Evolutionary conservation across 2,888 invertebrate genomes (phyloP), one percentile per base, ranked within the genome.

Genomic region (Ennomos fuscantarius): DNA sequence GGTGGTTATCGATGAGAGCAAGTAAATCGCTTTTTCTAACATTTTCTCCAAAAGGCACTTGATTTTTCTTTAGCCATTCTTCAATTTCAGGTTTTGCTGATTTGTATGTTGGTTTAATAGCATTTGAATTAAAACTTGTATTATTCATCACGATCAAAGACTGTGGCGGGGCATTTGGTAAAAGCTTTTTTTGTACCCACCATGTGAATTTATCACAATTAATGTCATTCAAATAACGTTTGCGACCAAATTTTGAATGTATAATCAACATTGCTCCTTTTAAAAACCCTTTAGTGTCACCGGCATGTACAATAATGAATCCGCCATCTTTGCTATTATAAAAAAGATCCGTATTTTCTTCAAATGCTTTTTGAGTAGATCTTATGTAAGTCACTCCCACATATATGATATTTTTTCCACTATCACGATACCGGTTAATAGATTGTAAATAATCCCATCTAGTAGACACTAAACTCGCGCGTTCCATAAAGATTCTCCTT

Each of bases 91-190:
- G 1, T 31, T 41, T 46, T 12, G 11, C 10, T 6, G 24, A 41
- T 35, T 41, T 53, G 35, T 41, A 34, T 13, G 34, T 53, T 0
- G 35, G 46, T 36, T 46, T 53, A 13, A 40, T n/a, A 1, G 41
- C 35, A 35, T 53, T 15, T 15, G 45, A 52, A 12, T 45, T 46
- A 35, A 24, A 53, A 24, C 11, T 12, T 46, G 40, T 46, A 10
- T 46, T 46, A 41, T 41, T 53, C 46, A 53, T 46, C 9, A 53
- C 46, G 3, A 53, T 40, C 11, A 53, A 24, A 2, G 53, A 44
- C 8, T 53, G 11, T 36, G 39, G 40, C 35, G 40, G 53, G 8
- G 31, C 24, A 35, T 53, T 46, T 13, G 47, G 47, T 11, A 48
- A 39, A 39, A 48, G 47, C 33, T 48, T 39, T 39, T 48, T 33